phyloP scores from a whole-genome alignment of 1,140 invertebrate genomes.

The Orius laevigatus region DNA sequence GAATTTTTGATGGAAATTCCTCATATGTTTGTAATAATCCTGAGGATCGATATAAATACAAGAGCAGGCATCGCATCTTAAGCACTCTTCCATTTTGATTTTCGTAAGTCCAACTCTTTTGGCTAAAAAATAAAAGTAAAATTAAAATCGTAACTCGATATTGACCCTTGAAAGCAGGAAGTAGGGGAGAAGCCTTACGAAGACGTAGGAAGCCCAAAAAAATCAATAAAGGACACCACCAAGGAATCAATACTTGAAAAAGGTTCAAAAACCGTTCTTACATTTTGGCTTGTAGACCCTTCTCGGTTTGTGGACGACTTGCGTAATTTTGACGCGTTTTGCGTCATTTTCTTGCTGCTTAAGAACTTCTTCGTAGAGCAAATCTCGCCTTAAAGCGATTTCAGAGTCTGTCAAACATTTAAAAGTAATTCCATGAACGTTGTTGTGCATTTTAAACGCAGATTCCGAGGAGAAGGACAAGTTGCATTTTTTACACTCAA shows the following conservation, averaged over 20 bases:
- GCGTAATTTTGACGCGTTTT: slow-evolving; percentile 27
- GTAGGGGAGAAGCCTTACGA: background rate
- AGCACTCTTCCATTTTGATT: slow-evolving; percentile 24
- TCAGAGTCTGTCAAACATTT: slow-evolving; percentile 7
- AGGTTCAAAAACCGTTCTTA: slow-evolving; percentile 2
- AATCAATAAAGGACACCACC: too few species aligned
- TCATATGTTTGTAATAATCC: slow-evolving; percentile 26
- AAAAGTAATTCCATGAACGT: background rate
- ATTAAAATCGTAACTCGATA: background rate
- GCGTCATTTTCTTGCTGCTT: slow-evolving; percentile 33
- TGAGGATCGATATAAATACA: slow-evolving; percentile 25
- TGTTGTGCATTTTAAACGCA: slow-evolving; percentile 4
- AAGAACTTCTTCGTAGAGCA: slow-evolving; percentile 37
- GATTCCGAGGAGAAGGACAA: slow-evolving; percentile 3
- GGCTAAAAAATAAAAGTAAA: slow-evolving; percentile 15
- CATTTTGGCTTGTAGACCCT: slow-evolving; percentile 12
- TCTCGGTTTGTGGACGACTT: slow-evolving; percentile 35
- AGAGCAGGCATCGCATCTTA: slow-evolving; percentile 25
- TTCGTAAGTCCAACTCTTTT: slow-evolving; percentile 23
- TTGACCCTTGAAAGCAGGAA: background rate
- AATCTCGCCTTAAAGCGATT: slow-evolving; percentile 16
- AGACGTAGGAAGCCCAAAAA: background rate
- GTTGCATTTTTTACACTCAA: slow-evolving; percentile 4
- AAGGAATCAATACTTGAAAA: background rate
- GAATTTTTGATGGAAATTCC: slow-evolving; percentile 23